phyloP scores from a whole-genome alignment of 2,113 vertebrate genomes.

The Andinoacara biseriatus region DNA sequence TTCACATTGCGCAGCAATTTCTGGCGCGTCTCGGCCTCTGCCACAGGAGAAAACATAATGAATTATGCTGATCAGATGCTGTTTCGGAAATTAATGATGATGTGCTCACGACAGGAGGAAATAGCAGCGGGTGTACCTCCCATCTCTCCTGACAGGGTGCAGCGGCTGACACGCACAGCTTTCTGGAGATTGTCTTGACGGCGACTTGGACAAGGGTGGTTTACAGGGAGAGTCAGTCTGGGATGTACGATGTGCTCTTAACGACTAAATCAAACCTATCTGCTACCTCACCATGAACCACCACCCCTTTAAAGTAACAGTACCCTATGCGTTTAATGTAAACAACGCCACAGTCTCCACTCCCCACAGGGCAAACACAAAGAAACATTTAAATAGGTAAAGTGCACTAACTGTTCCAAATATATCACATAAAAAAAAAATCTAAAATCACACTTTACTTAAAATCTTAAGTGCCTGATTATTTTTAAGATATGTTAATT shows the following conservation, averaged over 20 bases:
- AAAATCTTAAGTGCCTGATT: not conserved
- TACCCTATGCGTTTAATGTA: conserved; percentile 7
- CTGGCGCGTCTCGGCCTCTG: conserved; percentile 92
- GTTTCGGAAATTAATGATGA: conserved; percentile 19
- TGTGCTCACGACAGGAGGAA: conserved; percentile 18
- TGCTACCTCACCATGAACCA: conserved; percentile 65
- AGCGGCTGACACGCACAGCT: conserved; percentile 26
- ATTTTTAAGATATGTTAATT: not conserved
- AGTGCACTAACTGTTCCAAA: not conserved
- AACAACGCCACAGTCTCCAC: not conserved
- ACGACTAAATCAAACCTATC: conserved; percentile 66
- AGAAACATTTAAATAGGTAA: not conserved
- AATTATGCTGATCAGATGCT: conserved; percentile 38
- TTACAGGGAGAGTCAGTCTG: not conserved
- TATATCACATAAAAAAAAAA: not conserved
- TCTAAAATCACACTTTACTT: not conserved
- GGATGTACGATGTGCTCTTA: conserved; percentile 43
- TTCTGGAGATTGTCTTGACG: not conserved
- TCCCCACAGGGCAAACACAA: not conserved
- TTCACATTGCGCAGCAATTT: conserved; percentile 91
- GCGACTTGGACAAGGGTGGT: not conserved
- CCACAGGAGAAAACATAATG: conserved; percentile 70
- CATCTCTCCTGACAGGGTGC: conserved; percentile 61
- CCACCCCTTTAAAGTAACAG: conserved; percentile 81
- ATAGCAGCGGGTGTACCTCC: conserved; percentile 67